These are phyloP conservation scores for Portunus trituberculatus DNA, from an alignment of 1,140 invertebrate species.

Conservation along the genomic window DNA sequence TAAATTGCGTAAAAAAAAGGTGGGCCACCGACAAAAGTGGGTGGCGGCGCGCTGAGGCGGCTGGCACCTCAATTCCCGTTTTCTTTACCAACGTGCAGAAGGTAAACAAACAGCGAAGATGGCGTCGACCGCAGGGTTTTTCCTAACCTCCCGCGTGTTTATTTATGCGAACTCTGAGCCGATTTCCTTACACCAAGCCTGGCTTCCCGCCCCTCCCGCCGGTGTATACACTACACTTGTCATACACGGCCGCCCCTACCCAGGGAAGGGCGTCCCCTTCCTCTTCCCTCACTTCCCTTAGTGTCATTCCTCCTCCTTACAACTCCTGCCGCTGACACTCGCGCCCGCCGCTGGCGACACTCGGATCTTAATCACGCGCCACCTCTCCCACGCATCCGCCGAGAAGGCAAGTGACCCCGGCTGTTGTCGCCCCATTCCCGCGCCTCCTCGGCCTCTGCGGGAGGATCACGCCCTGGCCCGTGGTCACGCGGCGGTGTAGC, in stretches of 20 bases:
- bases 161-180: slow-evolving; percentile 71
- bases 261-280: background rate
- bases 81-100: slow-evolving; percentile 70
- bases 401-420: background rate
- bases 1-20: slow-evolving; percentile 24
- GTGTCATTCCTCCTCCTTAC: background rate
- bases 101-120: slow-evolving; percentile 72
- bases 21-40: background rate
- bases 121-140: slow-evolving; percentile 70
- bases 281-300: background rate
- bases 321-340: background rate
- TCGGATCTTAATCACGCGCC: background rate
- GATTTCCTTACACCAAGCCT: slow-evolving; percentile 64
- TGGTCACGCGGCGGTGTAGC: background rate
- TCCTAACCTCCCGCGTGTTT: slow-evolving; percentile 62
- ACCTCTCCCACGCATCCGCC: background rate
- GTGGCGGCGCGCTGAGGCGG: slow-evolving; percentile 18
- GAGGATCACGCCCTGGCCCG: background rate
- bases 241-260: slow-evolving; percentile 3
- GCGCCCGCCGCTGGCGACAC: background rate
- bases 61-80: slow-evolving; percentile 64
- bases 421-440: background rate
- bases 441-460: background rate
- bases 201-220: slow-evolving; percentile 41
- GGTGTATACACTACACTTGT: slow-evolving; percentile 45